Base-by-base conservation (phyloP, 2,888 invertebrate species). In the Drosophila kambysellisi region DNA sequence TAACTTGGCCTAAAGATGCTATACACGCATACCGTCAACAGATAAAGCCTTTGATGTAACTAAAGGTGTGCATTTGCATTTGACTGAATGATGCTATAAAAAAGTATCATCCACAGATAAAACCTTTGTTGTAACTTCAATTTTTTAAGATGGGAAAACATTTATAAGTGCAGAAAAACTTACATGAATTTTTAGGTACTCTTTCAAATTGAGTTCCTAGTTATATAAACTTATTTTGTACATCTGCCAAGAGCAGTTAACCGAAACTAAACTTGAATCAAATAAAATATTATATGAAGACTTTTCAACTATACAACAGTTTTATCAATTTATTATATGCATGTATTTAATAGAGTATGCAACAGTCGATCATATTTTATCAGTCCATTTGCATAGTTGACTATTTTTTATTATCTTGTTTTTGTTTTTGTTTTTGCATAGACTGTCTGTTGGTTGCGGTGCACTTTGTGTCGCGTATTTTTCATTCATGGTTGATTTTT, bases 401-500 rank as follows among this genome's bases (percentile, higher is more conserved):
- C 25, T 53, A 59, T 39, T 52, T 56, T 43, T 51, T 25, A 3
- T 48, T 17, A 52, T 32, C 11, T 30, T 35, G 25, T 54, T 37
- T 6, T 33, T 20, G 7, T 52, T 35, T 73, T 76, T 81, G 74
- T 35, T 73, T 75, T 81, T 75, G 88, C 84, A 84, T 82, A 84
- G 76, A 82, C 82, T 65, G 73, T 63, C 65, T 61, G 74, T 32
- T 25, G 20, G 54, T 46, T 70, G 76, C 65, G 71, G 56, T 39
- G 85, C 88, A 74, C 85, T 85, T 88, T 84, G 79, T 51, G 66
- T 50, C 51, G 50, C n/a, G 68, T 60, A 75, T 83, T 88, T 88
- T 88, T 85, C 85, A 86, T 88, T 86, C 88, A 86, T 88, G 85
- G 88, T 74, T 81, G 76, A 70, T 79, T 83, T 82, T 83, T 85